These are phyloP conservation scores for Neria commutata DNA, from an alignment of 2,888 invertebrate genomes.

Conservation along the genomic window DNA sequence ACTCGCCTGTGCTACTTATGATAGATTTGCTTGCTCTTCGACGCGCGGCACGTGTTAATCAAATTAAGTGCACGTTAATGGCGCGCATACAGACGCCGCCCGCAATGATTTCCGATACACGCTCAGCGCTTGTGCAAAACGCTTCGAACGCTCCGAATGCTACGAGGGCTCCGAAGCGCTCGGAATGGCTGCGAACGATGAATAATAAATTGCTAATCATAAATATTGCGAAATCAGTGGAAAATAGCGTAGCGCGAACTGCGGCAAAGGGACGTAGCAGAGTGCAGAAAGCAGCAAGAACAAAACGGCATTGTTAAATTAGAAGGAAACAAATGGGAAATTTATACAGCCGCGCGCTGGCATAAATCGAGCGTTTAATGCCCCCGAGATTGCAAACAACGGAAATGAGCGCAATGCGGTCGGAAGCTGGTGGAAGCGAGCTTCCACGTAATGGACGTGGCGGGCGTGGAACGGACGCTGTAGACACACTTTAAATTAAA, in stretches of 20 bases:
- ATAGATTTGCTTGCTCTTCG: too few species aligned
- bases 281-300: not conserved
- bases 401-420: too few species aligned
- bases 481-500: too few species aligned
- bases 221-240: constrained; percentile 54
- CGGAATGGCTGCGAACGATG: constrained; percentile 43
- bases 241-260: too few species aligned
- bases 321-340: constrained; percentile 55
- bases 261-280: constrained; percentile 3
- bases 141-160: too few species aligned
- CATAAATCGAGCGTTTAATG: constrained; percentile 21
- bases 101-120: constrained; percentile 1
- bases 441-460: too few species aligned
- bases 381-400: not conserved
- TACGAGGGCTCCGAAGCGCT: too few species aligned
- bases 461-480: too few species aligned
- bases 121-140: not conserved
- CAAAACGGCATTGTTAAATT: constrained; percentile 52
- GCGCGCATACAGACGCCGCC: constrained; percentile 23
- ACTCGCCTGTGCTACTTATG: too few species aligned
- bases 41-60: constrained; percentile 43
- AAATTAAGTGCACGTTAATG: constrained; percentile 57
- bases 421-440: too few species aligned
- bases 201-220: constrained; percentile 57
- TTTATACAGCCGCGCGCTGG: constrained; percentile 43